These are phyloP conservation scores for Slavum lentiscoides DNA, from an alignment of 2,888 invertebrate genomes.

Conservation along the genomic window DNA sequence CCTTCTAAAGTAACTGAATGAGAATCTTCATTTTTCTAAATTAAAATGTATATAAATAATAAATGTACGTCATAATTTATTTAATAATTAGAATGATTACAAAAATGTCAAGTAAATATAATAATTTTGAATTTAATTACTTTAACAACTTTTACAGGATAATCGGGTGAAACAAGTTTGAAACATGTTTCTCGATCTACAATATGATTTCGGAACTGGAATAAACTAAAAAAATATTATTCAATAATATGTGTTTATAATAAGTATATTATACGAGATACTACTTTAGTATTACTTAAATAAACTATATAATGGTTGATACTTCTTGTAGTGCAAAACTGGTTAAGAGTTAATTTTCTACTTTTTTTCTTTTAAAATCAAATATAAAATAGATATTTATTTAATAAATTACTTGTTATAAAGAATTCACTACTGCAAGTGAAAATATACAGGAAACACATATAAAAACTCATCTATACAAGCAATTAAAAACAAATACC, in stretches of 20 bases:
- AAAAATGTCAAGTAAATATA: neutral
- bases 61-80: neutral
- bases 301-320: too few relatives aligned
- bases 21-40: constrained; percentile 72
- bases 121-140: constrained; percentile 58
- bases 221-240: constrained; percentile 70
- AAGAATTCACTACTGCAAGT: too few relatives aligned
- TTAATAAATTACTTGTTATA: too few relatives aligned
- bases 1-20: constrained; percentile 82
- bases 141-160: constrained; percentile 85
- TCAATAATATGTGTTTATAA: neutral
- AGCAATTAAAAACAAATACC: too few relatives aligned
- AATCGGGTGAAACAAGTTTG: constrained; percentile 77
- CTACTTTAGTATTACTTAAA: too few relatives aligned
- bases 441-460: too few relatives aligned
- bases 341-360: too few relatives aligned
- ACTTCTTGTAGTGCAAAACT: too few relatives aligned
- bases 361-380: too few relatives aligned
- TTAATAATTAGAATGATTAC: neutral
- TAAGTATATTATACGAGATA: too few relatives aligned
- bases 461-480: too few relatives aligned
- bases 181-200: constrained; percentile 81
- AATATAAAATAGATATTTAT: too few relatives aligned
- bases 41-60: constrained; percentile 3
- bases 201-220: constrained; percentile 85